Evolutionary conservation across 2,888 invertebrate genomes (phyloP), one percentile per base, ranked within the genome.

Genomic region (Muscina levida): DNA sequence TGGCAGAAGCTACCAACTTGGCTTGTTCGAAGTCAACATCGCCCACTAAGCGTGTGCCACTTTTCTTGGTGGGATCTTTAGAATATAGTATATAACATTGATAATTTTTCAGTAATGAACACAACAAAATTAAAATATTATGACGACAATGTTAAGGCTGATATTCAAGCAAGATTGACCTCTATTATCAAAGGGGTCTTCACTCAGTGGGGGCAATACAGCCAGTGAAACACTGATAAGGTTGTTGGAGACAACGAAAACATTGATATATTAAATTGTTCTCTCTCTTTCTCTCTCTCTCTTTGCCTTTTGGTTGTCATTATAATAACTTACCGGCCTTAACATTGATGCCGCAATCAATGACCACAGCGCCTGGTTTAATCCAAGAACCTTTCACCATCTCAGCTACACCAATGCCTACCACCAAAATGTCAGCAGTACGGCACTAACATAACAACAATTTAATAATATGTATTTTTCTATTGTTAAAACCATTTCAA

Each of bases 301-400:
- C 19, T 17, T 46, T 11, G n/a, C 44, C 31, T 31, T 5, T 3
- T 31, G 31, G 3, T 5, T 31, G 31, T 31, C 11, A 26, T 56
- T 56, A 11, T 10, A 26, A 15, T 1, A 22, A 51, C 82, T 82
- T 77, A 96, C 97, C 98, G 91, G 95, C 93, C 85, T 97, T 94
- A 2, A 96, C 93, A 91, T 97, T 98, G 85, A 99, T 99, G 56
- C 99, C 99, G 91, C 99, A 99, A 91, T 99, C 99, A 86, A 99
- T 98, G 48, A 99, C 98, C 11, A 99, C 95, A 15, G 99, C 98
- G 3, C 99, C 98, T 0, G 97, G 97, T 91, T 99, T 99, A 84
- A 99, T 94, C 99, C 99, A 99, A 82, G 95, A 95, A 0, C 95
- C 97, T 89, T 96, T 96, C 1, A 99, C 97, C 92, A 98, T 93